phyloP scores from a whole-genome alignment of 2,797 vertebrate genomes.

The Oryzias dopingdopingensis region DNA sequence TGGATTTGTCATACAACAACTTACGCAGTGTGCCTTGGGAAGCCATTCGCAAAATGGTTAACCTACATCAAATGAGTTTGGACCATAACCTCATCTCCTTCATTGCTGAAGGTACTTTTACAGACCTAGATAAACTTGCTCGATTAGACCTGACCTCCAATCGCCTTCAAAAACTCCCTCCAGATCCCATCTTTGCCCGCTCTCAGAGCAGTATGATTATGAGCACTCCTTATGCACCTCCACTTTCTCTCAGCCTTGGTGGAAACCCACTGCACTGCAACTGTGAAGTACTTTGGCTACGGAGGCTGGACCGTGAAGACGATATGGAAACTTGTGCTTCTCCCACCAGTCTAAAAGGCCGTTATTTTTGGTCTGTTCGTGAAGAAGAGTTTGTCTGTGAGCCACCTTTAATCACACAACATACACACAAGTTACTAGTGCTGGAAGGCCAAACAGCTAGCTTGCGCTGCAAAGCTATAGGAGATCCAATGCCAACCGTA shows the following conservation, averaged over 20 bases:
- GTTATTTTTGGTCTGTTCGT: slow-evolving; percentile 94
- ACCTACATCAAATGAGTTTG: slow-evolving; percentile 94
- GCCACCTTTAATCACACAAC: slow-evolving; percentile 94
- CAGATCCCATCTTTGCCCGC: slow-evolving; percentile 92
- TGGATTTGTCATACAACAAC: slow-evolving; percentile 98
- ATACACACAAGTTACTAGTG: slow-evolving; percentile 92
- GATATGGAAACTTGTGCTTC: slow-evolving; percentile 99
- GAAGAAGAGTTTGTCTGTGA: slow-evolving; percentile 97
- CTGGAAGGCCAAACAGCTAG: slow-evolving; percentile 94
- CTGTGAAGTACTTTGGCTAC: slow-evolving; percentile 94
- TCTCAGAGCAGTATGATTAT: slow-evolving; percentile 83
- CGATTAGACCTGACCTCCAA: slow-evolving; percentile 96
- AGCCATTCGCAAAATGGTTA: slow-evolving; percentile 93
- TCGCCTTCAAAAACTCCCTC: slow-evolving; percentile 95
- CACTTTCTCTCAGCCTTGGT: slow-evolving; percentile 92
- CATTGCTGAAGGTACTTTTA: slow-evolving; percentile 92
- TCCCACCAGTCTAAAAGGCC: slow-evolving; percentile 88
- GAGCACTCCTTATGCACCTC: slow-evolving; percentile 86
- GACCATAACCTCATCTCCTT: slow-evolving; percentile 94
- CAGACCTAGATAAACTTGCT: slow-evolving; percentile 93
- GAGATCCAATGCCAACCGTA: slow-evolving; percentile 91
- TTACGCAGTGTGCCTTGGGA: slow-evolving; percentile 92
- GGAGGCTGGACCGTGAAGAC: slow-evolving; percentile 89
- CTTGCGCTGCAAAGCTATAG: slow-evolving; percentile 94
- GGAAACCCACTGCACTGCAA: slow-evolving; percentile 98